Percentiles rank a stretch among this genome's conserved stretches.
Evolutionary conservation across 2,113 vertebrate genomes (phyloP).

Genomic region (Atlantisia rogersi): DNA sequence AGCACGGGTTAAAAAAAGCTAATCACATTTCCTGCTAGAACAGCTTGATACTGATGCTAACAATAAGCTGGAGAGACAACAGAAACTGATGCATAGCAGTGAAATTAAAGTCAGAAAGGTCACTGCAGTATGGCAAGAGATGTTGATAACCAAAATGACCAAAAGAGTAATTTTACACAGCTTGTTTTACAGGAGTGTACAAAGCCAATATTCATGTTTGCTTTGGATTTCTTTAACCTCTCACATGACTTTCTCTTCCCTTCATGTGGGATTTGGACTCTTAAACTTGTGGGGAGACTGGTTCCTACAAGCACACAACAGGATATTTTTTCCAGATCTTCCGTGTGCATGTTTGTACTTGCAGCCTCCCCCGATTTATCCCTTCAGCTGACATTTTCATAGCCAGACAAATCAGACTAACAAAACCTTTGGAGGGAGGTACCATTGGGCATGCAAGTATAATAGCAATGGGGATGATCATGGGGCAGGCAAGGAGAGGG

Average conservation of each 20-base stretch:
- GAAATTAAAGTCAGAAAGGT: slow-evolving; percentile 15
- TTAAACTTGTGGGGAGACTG: not conserved
- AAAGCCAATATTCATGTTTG: not conserved
- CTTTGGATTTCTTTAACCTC: not conserved
- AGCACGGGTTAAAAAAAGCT: not conserved
- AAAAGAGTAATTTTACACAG: not conserved
- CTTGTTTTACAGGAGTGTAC: not conserved
- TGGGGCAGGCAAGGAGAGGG: not conserved
- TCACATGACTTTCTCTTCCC: not conserved
- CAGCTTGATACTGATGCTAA: not conserved
- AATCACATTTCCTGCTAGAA: not conserved
- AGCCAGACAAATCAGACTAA: not conserved
- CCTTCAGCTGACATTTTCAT: not conserved
- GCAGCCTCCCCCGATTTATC: not conserved
- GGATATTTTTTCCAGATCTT: not conserved
- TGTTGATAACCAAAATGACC: not conserved
- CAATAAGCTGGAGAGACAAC: not conserved
- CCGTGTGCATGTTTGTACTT: not conserved
- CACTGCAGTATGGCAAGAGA: not conserved
- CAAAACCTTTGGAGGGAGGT: not conserved
- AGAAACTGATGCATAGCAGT: not conserved
- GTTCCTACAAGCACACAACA: not conserved
- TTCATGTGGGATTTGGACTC: slow-evolving; percentile 20
- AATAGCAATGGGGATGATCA: not conserved
- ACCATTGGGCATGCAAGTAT: not conserved